Conservation (phyloP, 37 sponge, comb jelly and placozoan species). For the Corticium candelabrum region DNA sequence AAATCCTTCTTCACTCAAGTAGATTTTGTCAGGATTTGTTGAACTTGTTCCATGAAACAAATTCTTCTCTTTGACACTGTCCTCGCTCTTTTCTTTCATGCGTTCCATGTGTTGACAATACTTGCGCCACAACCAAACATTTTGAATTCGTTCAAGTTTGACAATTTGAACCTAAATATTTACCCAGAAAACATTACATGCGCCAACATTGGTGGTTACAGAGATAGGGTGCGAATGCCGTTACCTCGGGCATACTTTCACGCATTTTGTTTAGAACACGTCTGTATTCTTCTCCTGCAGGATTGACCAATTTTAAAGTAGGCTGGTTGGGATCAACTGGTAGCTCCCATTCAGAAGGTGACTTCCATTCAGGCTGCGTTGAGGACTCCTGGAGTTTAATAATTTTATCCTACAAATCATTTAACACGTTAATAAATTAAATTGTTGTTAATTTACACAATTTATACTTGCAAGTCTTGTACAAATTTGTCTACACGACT, state of each 20-base stretch:
- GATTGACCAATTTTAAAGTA: too few relatives aligned
- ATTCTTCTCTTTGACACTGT: neutral
- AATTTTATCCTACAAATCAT: neutral
- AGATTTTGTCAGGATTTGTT: neutral
- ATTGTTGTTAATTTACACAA: too few relatives aligned
- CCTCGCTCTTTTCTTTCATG: neutral
- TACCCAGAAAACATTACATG: neutral
- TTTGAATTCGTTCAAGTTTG: neutral
- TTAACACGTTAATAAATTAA: too few relatives aligned
- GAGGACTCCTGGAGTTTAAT: too few relatives aligned
- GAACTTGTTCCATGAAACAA: neutral
- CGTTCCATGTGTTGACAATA: neutral
- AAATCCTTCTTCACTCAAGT: neutral
- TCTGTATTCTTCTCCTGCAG: neutral
- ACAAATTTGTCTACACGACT: neutral
- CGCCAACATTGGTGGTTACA: neutral
- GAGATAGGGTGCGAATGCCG: neutral
- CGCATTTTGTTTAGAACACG: neutral
- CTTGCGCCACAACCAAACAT: neutral
- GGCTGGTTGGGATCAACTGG: too few relatives aligned
- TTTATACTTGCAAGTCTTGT: neutral
- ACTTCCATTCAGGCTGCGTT: too few relatives aligned
- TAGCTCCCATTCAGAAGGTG: too few relatives aligned
- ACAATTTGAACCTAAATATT: too few relatives aligned
- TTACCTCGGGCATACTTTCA: neutral